Evolutionary conservation across 2,113 vertebrate genomes (phyloP), one percentile per base, ranked within the genome.

Genomic region (Hemicordylus capensis): DNA sequence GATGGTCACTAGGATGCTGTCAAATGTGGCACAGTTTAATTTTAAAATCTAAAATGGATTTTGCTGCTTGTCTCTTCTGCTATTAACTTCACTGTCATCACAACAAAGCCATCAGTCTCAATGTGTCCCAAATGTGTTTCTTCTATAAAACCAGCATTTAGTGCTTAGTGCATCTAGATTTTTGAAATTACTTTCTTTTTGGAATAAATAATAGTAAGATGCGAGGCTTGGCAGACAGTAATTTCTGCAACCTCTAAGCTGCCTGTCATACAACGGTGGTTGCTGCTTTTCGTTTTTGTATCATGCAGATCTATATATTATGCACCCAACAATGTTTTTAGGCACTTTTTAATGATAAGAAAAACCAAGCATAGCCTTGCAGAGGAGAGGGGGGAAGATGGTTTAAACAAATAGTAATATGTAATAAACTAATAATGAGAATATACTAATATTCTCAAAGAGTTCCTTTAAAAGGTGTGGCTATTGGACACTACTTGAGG

Each of bases 71-170:
- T 87, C 85, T 90, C 81, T 84, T 79, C 90, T 89, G 91, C 92
- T 90, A 93, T 94, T 94, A 95, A 93, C 90, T 94, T 91, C 67
- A 81, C 84, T 94, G 90, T 93, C 92, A 89, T 90, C 91, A 88
- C 90, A 91, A 93, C 91, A 91, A 90, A 92, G 89, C 90, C 83
- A 92, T 95, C 92, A 91, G 90, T 93, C 90, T 93, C 89, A 0
- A 22, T 90, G 85, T 80, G 82, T 91, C 89, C 84, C 82, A 83
- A 90, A 83, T 72, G 72, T 74, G 81, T 94, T 92, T 91, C 89
- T 90, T 89, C 22, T 75, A 67, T 79, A 87, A 77, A 91, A 86
- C 87, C 88, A 86, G 83, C 85, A 80, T 78, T 66, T 92, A 84
- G 84, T 87, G 88, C 80, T 90, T 80, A 82, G 86, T 90, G 85